Percentiles rank a stretch among this genome's conserved stretches.
These are phyloP conservation scores for Atherinomorus stipes DNA, from an alignment of 2,113 vertebrate genomes.

Conservation along the genomic window DNA sequence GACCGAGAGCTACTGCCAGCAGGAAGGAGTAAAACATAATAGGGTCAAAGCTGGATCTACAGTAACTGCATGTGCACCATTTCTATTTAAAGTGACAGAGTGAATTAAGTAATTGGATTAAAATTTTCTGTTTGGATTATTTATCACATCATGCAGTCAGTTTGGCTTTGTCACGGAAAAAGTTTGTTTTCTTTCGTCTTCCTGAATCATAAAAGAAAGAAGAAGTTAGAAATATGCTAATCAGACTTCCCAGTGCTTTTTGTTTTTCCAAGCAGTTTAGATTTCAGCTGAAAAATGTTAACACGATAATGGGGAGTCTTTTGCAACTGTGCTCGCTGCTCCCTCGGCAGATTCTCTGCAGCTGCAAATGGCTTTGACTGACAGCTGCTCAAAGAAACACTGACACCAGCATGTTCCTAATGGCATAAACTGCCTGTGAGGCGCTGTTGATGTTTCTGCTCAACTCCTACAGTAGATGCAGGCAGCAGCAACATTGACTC, in stretches of 20 bases:
- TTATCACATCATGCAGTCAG: not conserved
- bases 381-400: constrained; percentile 37
- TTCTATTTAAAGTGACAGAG: not conserved
- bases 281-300: constrained; percentile 12
- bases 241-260: not conserved
- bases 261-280: constrained; percentile 12
- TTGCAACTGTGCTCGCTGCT: constrained; percentile 14
- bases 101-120: not conserved
- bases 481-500: constrained; percentile 71
- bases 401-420: constrained; percentile 45
- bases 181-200: not conserved
- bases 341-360: constrained; percentile 28
- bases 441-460: constrained; percentile 53
- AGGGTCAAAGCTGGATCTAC: not conserved
- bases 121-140: not conserved
- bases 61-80: not conserved
- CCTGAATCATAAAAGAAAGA: constrained; percentile 23
- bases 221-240: not conserved
- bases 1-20: constrained; percentile 28
- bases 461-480: constrained; percentile 63
- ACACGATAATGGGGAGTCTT: not conserved
- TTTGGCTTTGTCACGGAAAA: not conserved
- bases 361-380: constrained; percentile 53
- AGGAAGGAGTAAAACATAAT: constrained; percentile 39
- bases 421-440: constrained; percentile 62